Evolutionary conservation across 2,888 invertebrate species (phyloP), one percentile per base, ranked within the genome.

Genomic region (Frankliniella intonsa): DNA sequence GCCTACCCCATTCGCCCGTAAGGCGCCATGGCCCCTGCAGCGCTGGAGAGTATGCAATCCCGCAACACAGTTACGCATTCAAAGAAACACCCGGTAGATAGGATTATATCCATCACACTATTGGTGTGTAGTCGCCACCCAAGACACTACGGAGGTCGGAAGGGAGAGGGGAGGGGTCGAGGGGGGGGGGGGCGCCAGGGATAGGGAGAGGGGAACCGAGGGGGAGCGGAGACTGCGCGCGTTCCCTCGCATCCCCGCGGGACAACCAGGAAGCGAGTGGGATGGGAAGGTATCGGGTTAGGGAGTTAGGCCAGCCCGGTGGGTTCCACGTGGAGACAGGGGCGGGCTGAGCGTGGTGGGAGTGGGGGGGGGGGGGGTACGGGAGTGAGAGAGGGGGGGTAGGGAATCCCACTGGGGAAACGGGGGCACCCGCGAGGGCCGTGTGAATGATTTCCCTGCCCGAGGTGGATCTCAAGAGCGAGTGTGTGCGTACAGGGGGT

Each of bases 241-340:
- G 55, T 76, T 76, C 69, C 22, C 69, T 25, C 25, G 25, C 69
- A 25, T 0, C 69, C 69, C 69, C 25, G 69, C 22, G 69, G 69
- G 69, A 25, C n/a, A 76, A 76, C 83, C 83, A 84, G 85, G 85
- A 83, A 83, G 84, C 84, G 85, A 84, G 84, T 82, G 85, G 84
- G 84, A 84, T 83, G 85, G 84, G 85, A 38, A 80, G 83, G 82
- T 81, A 82, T 81, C 62, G 62, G 62, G 62, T 62, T 62, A 62
- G 62, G 14, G 62, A 62, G 62, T 62, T 62, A n/a, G 38, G 38
- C 5, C 38, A 5, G 38, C 38, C 38, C 38, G 38, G 38, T 38
- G 38, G 38, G 38, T 38, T 38, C 38, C 38, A 38, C 38, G 38
- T 38, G 38, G 38, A 38, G 38, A 5, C 38, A 38, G 3, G 38